Evolutionary conservation across 2,797 vertebrate species (phyloP), one percentile per base, ranked within the genome.

Genomic region (Carapus acus): DNA sequence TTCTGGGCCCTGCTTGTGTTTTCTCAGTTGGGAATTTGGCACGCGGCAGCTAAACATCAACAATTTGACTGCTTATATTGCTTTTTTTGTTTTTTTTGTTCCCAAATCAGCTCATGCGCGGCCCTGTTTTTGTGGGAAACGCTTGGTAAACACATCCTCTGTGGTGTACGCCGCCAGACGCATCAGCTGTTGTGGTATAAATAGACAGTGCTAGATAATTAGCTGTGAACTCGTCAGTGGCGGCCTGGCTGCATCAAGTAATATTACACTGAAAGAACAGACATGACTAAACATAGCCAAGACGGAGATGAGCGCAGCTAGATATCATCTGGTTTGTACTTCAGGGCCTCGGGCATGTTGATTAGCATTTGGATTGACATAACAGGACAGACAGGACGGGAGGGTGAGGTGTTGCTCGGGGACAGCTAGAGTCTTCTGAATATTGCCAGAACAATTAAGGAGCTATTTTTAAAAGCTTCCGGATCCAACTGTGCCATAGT

Each of bases 171-270:
- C n/a, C n/a, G n/a, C 49, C 63, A 62, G 67, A 69, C 65, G 77
- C 20, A 66, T 81, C 80, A 80, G 78, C 75, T 67, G 65, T 39
- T 64, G 46, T 27, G 38, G 43, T 73, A 80, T 76, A 82, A 86
- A 85, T 82, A 83, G 78, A 76, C 57, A 53, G 65, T 65, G 71
- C 54, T 75, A 71, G 69, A 70, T 84, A 83, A 85, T 84, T 80
- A 73, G 66, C 69, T 53, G 46, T 49, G 66, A 77, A 73, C 61
- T 71, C 70, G 52, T 55, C 58, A 59, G 58, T 74, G 73, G 76
- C 65, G 9, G 36, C 65, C 56, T 62, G 55, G 58, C 62, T 65
- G 65, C 80, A 72, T 85, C 73, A n/a, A 57, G 74, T 82, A 75
- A 59, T 69, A 69, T 71, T 48, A 54, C 66, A 68, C 49, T 53